A percentile compares a stretch with the other conserved stretches of the same genome.
Evolutionary conservation across 2,113 vertebrate species (phyloP).

Genomic region (Atrichornis clamosus): DNA sequence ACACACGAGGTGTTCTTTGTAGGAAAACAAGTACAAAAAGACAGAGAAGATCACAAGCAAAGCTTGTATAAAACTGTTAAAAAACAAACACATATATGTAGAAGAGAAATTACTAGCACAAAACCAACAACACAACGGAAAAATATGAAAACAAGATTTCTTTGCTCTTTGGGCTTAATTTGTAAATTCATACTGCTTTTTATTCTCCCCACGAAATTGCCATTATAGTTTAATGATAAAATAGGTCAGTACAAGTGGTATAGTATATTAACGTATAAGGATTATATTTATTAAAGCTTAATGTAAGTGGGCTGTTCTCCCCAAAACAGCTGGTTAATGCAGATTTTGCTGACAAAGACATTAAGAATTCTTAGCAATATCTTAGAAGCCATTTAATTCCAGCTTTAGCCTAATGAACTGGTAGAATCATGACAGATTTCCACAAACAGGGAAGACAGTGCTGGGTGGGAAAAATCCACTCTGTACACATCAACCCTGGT

Average conservation of each 20-base stretch:
- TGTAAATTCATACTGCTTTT: neutral
- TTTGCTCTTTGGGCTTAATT: neutral
- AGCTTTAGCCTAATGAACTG: neutral
- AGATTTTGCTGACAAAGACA: neutral
- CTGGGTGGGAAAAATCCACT: neutral
- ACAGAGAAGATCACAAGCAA: slow-evolving; percentile 80
- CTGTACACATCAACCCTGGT: neutral
- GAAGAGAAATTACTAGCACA: slow-evolving; percentile 62
- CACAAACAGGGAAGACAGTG: neutral
- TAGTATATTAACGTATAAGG: neutral
- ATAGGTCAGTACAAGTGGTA: neutral
- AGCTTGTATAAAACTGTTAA: slow-evolving; percentile 81
- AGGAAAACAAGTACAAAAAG: slow-evolving; percentile 79
- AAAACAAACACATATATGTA: slow-evolving; percentile 70
- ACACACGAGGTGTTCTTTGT: slow-evolving; percentile 80
- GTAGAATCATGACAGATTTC: neutral
- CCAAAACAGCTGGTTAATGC: neutral
- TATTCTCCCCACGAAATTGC: neutral
- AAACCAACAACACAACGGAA: slow-evolving; percentile 27
- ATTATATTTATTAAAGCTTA: neutral
- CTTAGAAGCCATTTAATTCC: neutral
- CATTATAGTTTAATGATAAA: neutral
- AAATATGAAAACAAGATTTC: neutral
- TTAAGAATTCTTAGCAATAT: neutral
- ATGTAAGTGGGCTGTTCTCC: neutral